Conservation (phyloP, 2,888 invertebrate genomes). For the Coleophora deauratella region DNA sequence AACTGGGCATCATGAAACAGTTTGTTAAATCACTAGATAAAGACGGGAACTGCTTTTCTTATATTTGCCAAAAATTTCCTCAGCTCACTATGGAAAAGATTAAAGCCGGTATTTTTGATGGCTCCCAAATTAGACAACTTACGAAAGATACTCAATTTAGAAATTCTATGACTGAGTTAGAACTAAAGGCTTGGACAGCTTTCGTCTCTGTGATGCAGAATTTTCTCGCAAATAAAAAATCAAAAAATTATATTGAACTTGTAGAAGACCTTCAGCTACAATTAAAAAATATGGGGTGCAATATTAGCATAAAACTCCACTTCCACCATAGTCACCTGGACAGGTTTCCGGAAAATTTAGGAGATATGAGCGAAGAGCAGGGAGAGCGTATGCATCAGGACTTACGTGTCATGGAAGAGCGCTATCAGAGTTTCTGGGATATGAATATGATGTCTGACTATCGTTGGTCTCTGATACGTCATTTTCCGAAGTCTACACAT, state of each 20-base stretch:
- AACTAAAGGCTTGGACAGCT: constrained; percentile 6
- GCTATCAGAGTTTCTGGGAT: background rate
- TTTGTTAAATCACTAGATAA: constrained; percentile 9
- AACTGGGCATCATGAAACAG: constrained; percentile 10
- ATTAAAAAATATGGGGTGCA: background rate
- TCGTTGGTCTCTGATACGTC: background rate
- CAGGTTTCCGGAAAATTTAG: too few species aligned
- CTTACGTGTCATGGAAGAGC: background rate
- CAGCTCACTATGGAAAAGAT: constrained; percentile 8
- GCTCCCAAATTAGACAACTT: constrained; percentile 4
- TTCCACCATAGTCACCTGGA: background rate
- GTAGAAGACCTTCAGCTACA: background rate
- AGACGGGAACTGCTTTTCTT: constrained; percentile 4
- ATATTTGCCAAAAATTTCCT: constrained; percentile 6
- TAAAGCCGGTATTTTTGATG: constrained; percentile 10
- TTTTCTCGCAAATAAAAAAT: background rate
- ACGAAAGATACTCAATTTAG: constrained; percentile 5
- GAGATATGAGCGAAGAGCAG: too few species aligned
- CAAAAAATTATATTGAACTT: background rate
- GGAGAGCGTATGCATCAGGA: background rate
- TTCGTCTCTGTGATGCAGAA: background rate
- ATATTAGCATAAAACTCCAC: background rate
- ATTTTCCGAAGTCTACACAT: background rate
- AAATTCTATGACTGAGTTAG: constrained; percentile 6
- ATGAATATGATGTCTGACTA: background rate